Base-by-base conservation (phyloP, 1,140 invertebrate species). In the Forficula auricularia region DNA sequence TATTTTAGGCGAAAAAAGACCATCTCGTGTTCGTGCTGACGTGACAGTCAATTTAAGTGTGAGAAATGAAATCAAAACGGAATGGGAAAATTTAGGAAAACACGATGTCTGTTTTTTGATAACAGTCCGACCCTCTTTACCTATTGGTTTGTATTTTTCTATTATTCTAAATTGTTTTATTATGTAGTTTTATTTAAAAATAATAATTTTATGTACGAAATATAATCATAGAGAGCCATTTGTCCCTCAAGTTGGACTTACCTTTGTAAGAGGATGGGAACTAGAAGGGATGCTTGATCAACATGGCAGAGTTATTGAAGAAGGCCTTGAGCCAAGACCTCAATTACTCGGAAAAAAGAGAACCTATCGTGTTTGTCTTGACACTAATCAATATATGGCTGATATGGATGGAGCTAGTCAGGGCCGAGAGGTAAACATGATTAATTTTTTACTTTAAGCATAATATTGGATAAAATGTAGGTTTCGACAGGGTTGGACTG, bases 241-340 rank as follows among this genome's bases (percentile, higher is more conserved):
- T 57, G 70, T 89, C 35, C 76, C 83, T 1, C 87, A 95, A 70
- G 85, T 92, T 30, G 90, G 92, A 1, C 66, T 99, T 36, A 73
- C 76, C 1, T 87, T 79, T 57, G 89, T 99, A 0, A 69, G 96
- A 31, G 96, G 96, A 0, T 99, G 96, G 66, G 96, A 99, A 65
- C 79, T 99, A 16, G 94, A 98, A 64, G 95, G 95, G 12, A 90
- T 99, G 85, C 61, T 99, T n/a, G 92, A 98, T 60, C 78, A 79
- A 14, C 84, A 86, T 49, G 95, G 95, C 0, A 73, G 90, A 49
- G 83, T 99, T 1, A 94, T 99, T 42, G 95, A 99, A 62, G 95
- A 99, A 63, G 89, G 85, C 0, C 82, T 88, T 0, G 89, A 95
- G 50, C 89, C 89, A 1, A 70, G 78, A 46, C 87, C 88, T 0